Conservation (phyloP, 2,797 vertebrate species). For the Pangasius sanitwongsei region DNA sequence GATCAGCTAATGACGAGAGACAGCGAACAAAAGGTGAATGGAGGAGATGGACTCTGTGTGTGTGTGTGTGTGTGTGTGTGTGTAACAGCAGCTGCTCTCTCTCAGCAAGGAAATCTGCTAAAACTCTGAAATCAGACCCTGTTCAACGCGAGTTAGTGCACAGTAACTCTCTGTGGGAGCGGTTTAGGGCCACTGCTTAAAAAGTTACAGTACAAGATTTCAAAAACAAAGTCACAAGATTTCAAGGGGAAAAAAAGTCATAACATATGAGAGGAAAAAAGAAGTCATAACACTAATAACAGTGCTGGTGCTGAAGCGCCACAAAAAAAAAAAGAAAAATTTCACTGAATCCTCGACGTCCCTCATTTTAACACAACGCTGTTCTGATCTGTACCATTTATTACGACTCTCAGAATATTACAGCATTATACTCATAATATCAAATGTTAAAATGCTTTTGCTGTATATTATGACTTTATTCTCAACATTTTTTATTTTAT, state of each 20-base stretch:
- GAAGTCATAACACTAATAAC: too few relatives aligned
- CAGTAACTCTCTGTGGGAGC: background rate
- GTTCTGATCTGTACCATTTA: background rate
- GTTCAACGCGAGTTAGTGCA: background rate
- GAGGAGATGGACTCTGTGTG: slow-evolving; percentile 7
- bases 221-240: background rate
- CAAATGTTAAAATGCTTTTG: too few relatives aligned
- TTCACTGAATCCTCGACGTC: background rate
- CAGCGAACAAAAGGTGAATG: slow-evolving; percentile 4
- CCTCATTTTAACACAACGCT: background rate
- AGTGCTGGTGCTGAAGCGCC: too few relatives aligned
- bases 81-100: slow-evolving; percentile 25
- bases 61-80: slow-evolving; percentile 4
- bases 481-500: too few relatives aligned
- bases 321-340: too few relatives aligned
- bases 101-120: background rate
- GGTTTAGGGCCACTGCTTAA: background rate
- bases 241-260: background rate
- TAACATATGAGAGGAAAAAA: too few relatives aligned
- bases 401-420: too few relatives aligned
- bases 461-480: too few relatives aligned
- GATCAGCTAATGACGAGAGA: slow-evolving; percentile 18
- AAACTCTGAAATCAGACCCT: background rate
- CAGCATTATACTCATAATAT: too few relatives aligned
- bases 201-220: background rate